These are phyloP conservation scores for Fulica atra DNA, from an alignment of 2,113 vertebrate species.

Conservation along the genomic window DNA sequence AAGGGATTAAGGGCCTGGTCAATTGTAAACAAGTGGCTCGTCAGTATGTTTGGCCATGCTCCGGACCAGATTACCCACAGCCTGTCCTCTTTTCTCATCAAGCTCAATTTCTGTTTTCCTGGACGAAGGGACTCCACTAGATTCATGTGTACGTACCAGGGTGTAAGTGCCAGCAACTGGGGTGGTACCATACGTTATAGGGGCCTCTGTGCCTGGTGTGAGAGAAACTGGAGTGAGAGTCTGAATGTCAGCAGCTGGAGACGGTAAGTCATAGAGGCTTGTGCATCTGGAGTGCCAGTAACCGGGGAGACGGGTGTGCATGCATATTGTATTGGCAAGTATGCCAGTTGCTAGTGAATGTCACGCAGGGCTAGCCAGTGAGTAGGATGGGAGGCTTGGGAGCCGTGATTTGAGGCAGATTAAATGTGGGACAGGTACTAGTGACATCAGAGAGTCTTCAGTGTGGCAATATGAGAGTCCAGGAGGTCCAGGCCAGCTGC, in stretches of 20 bases:
- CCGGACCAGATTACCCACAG: background rate
- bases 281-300: background rate
- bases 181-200: background rate
- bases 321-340: background rate
- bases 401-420: background rate
- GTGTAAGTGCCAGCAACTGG: background rate
- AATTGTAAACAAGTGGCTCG: background rate
- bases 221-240: background rate
- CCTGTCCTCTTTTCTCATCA: background rate
- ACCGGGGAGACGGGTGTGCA: rapidly evolving
- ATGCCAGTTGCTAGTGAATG: background rate
- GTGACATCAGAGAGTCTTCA: background rate
- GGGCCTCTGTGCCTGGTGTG: background rate
- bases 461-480: background rate
- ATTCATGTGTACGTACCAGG: background rate
- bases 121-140: rapidly evolving
- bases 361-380: background rate
- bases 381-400: background rate
- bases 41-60: background rate
- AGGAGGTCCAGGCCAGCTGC: background rate
- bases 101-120: background rate
- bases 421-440: background rate
- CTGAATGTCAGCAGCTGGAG: background rate
- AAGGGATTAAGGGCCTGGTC: background rate
- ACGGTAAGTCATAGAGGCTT: background rate